Percentiles rank a stretch among this genome's conserved stretches.
Conservation (phyloP, 2,113 vertebrate species). For the Oncorhynchus kisutch region DNA sequence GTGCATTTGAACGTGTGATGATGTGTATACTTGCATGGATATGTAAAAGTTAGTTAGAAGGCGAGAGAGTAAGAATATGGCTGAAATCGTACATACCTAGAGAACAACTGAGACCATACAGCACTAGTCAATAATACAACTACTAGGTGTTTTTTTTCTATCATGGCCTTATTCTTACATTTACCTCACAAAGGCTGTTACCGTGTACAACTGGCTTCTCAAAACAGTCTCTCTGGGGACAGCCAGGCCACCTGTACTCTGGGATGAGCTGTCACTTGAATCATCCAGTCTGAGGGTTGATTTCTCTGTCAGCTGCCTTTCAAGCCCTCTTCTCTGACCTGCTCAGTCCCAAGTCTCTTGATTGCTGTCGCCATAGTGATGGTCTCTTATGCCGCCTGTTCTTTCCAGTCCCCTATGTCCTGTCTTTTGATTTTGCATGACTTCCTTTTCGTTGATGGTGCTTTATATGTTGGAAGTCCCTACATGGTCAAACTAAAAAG, state of each 20-base stretch:
- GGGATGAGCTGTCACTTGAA: slow-evolving; percentile 71
- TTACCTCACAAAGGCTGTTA: slow-evolving; percentile 39
- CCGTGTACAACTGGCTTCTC: slow-evolving; percentile 46
- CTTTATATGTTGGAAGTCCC: slow-evolving; percentile 47
- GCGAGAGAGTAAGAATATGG: neutral
- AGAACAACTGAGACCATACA: too few relatives aligned
- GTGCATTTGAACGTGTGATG: too few relatives aligned
- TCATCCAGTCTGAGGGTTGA: slow-evolving; percentile 72
- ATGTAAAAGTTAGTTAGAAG: neutral
- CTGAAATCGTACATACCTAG: neutral
- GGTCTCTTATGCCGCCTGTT: slow-evolving; percentile 55
- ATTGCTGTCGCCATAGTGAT: slow-evolving; percentile 82
- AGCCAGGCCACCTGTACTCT: slow-evolving; percentile 49
- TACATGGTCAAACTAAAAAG: slow-evolving; percentile 59
- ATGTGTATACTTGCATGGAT: neutral
- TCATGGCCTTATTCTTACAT: slow-evolving; percentile 5
- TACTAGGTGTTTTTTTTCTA: neutral
- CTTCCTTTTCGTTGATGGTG: slow-evolving; percentile 60
- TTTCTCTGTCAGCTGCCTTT: slow-evolving; percentile 77
- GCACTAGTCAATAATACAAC: too few relatives aligned
- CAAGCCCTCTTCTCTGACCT: slow-evolving; percentile 71
- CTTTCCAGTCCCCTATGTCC: slow-evolving; percentile 45
- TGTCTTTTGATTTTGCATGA: slow-evolving; percentile 67
- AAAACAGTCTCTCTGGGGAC: slow-evolving; percentile 51
- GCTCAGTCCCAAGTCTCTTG: slow-evolving; percentile 67